Evolutionary conservation across 2,113 vertebrate species (phyloP).

Genomic region (Melanerpes formicivorus): DNA sequence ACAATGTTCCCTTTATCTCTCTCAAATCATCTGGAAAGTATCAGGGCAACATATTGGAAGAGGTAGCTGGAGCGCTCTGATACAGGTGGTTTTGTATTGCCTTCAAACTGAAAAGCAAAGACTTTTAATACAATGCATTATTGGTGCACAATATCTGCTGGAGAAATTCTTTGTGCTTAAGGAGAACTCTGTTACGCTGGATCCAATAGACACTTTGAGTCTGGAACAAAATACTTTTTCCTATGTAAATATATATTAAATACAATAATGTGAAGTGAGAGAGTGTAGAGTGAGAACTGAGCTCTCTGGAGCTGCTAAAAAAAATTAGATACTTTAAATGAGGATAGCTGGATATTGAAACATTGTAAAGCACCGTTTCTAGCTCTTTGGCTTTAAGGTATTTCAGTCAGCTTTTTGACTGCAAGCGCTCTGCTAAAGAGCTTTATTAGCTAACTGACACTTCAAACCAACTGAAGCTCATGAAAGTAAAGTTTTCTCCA

Average conservation of each 20-base stretch:
- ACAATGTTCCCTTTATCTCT: background rate
- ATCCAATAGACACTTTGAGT: background rate
- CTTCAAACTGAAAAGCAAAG: background rate
- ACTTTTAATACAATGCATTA: background rate
- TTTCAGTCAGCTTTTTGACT: background rate
- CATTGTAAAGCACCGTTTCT: background rate
- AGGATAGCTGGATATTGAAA: background rate
- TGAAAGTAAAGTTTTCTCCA: background rate
- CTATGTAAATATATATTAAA: background rate
- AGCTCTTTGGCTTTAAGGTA: background rate
- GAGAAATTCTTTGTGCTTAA: background rate
- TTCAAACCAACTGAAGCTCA: background rate
- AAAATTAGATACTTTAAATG: background rate
- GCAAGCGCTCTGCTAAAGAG: background rate
- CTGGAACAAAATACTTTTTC: background rate
- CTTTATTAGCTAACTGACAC: background rate
- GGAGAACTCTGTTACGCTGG: background rate
- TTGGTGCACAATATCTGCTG: background rate
- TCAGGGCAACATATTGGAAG: background rate
- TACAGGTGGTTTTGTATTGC: background rate
- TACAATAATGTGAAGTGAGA: background rate
- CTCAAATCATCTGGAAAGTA: background rate
- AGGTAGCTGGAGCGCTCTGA: background rate
- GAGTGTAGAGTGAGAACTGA: background rate
- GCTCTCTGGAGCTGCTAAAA: background rate